Evolutionary conservation across 92 coral and sea anemone species (phyloP).

Genomic region (Galaxea fascicularis): DNA sequence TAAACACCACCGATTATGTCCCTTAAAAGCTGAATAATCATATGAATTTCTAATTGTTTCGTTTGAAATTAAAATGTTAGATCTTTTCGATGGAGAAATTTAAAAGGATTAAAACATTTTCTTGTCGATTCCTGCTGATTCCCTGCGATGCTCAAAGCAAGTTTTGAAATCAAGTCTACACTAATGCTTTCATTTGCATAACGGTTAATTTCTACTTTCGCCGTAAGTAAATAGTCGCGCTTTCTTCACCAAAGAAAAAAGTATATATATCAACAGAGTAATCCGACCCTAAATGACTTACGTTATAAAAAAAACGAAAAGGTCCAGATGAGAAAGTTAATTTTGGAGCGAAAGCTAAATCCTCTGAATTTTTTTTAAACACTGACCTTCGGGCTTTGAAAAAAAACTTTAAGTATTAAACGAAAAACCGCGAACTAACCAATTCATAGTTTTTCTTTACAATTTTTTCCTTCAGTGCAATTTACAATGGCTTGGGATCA

Average conservation of each 20-base stretch:
- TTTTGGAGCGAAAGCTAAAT: neutral
- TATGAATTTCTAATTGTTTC: conserved; percentile 22
- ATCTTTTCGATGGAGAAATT: neutral
- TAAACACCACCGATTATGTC: conserved; percentile 29
- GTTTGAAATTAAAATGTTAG: conserved; percentile 15
- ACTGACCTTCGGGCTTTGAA: neutral
- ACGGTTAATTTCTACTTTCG: conserved; percentile 34
- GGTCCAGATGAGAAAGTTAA: neutral
- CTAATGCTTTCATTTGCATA: conserved; percentile 31
- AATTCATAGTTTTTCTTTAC: neutral
- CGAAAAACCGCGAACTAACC: neutral
- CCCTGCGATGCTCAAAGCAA: neutral
- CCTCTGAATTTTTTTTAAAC: neutral
- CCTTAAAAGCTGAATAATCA: conserved; percentile 39
- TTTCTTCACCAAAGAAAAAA: conserved; percentile 1
- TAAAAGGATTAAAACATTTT: neutral
- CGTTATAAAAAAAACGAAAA: neutral
- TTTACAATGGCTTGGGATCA: neutral
- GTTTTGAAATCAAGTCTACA: neutral
- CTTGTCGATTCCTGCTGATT: neutral
- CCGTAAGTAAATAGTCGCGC: conserved; percentile 25
- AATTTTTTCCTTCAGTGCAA: neutral
- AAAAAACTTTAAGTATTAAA: neutral
- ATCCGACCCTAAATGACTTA: conserved; percentile 9
- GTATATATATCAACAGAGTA: conserved; percentile 24